These are phyloP conservation scores for Harpalus rubripes DNA, from an alignment of 2,888 invertebrate species.

Conservation along the genomic window DNA sequence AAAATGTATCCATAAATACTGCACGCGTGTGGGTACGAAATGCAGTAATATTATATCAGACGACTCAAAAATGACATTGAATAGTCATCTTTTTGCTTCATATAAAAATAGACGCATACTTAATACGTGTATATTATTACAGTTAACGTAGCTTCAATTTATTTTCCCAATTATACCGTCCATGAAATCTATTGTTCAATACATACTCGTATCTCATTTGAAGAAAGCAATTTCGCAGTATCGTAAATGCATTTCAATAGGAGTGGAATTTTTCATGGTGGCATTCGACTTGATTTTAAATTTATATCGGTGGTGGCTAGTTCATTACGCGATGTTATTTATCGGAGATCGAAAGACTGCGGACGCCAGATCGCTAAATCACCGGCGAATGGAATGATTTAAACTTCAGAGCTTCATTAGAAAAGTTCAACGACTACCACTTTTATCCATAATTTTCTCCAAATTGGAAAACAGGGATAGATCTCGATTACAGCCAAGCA, in stretches of 20 bases:
- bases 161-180: too few species aligned
- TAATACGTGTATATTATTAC: too few species aligned
- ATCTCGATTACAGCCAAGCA: too few species aligned
- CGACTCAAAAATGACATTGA: too few species aligned
- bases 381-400: conserved; percentile 41
- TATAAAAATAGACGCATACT: too few species aligned
- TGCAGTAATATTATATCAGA: too few species aligned
- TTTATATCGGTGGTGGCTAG: conserved; percentile 41
- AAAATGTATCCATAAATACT: too few species aligned
- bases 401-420: conserved; percentile 12
- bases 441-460: not conserved
- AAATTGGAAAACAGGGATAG: not conserved
- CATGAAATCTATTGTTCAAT: not conserved
- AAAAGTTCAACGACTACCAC: conserved; percentile 6
- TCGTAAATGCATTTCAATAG: conserved; percentile 16
- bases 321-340: conserved; percentile 46
- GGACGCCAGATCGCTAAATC: conserved; percentile 37
- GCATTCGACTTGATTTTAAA: conserved; percentile 44
- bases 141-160: too few species aligned
- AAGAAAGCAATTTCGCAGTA: conserved; percentile 7
- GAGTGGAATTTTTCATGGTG: conserved; percentile 39
- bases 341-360: conserved; percentile 37
- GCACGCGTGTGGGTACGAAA: too few species aligned
- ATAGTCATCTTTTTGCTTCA: too few species aligned
- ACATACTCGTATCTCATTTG: not conserved